These are phyloP conservation scores for Pachyramphus minor DNA, from an alignment of 2,113 vertebrate genomes.

Conservation along the genomic window DNA sequence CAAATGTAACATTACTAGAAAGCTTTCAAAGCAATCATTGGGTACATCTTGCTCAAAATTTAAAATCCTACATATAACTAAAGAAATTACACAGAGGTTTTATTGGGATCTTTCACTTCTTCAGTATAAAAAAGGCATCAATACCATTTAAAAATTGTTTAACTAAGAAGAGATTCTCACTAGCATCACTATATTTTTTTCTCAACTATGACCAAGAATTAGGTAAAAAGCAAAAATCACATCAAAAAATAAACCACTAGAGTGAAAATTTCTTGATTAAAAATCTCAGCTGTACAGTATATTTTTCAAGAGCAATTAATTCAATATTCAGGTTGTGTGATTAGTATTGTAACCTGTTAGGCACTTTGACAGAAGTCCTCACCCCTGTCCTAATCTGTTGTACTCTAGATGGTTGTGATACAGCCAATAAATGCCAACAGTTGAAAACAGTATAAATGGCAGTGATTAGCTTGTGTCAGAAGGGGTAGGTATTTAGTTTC, in stretches of 20 bases:
- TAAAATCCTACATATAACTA: neutral
- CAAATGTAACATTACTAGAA: neutral
- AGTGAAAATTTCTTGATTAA: neutral
- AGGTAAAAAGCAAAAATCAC: neutral
- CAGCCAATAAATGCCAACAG: neutral
- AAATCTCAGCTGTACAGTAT: neutral
- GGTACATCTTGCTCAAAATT: neutral
- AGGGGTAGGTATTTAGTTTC: neutral
- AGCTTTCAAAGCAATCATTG: neutral
- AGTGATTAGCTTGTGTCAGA: neutral
- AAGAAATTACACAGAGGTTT: neutral
- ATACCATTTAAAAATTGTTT: neutral
- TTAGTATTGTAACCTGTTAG: neutral
- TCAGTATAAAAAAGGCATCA: neutral
- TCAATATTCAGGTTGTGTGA: neutral
- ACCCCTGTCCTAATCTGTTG: neutral
- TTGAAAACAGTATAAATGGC: neutral
- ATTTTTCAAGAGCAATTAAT: neutral
- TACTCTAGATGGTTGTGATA: neutral
- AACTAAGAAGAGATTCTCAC: neutral
- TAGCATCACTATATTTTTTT: neutral
- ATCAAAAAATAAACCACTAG: neutral
- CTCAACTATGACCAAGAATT: neutral
- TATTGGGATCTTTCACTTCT: neutral
- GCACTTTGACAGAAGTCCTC: neutral